Conservation (phyloP, 2,888 invertebrate species). For the Orchesellides sinensis region DNA sequence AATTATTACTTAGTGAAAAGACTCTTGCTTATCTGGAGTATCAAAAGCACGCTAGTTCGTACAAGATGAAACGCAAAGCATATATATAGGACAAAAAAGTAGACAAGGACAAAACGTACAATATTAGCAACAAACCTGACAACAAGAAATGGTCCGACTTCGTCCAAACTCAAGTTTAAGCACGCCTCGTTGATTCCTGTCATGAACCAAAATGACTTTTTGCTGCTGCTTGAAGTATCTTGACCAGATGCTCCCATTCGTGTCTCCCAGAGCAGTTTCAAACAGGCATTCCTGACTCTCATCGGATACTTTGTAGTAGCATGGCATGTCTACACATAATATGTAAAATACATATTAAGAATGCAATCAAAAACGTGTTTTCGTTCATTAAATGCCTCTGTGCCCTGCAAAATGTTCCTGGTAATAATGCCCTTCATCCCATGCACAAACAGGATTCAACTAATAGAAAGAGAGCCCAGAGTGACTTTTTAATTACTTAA, state of each 20-base stretch:
- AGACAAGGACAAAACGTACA: no score
- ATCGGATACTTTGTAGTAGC: constrained; percentile 65
- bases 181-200: constrained; percentile 66
- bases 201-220: constrained; percentile 68
- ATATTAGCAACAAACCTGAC: constrained; percentile 58
- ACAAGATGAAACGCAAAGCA: no score
- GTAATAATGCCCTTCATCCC: neutral
- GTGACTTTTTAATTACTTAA: constrained; percentile 52
- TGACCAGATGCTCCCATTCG: constrained; percentile 67
- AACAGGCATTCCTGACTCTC: constrained; percentile 63
- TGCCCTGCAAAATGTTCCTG: neutral
- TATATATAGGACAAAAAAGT: neutral
- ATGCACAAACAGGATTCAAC: neutral
- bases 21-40: no score
- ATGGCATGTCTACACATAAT: constrained; percentile 51
- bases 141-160: constrained; percentile 67
- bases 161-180: constrained; percentile 69
- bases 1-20: no score
- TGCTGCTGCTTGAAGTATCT: constrained; percentile 68
- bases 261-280: constrained; percentile 61
- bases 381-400: neutral
- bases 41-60: no score
- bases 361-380: neutral
- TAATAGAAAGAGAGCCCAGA: neutral
- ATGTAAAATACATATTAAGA: neutral